phyloP scores from a whole-genome alignment of 2,113 vertebrate species.

The Trachemys scripta region DNA sequence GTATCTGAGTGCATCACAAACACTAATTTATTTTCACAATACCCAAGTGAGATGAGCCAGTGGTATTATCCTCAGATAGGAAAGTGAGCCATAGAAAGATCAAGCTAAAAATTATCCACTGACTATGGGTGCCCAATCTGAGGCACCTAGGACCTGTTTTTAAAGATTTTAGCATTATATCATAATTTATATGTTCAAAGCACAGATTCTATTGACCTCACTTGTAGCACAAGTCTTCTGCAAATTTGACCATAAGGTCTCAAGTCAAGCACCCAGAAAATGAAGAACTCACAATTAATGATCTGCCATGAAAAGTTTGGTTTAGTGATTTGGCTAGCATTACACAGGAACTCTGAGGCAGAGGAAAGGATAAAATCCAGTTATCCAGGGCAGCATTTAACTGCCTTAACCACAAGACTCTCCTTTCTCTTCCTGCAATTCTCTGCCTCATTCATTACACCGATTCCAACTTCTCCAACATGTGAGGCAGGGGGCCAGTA shows the following conservation, averaged over 20 bases:
- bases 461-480: neutral
- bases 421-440: neutral
- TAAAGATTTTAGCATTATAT: neutral
- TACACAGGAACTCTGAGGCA: neutral
- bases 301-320: neutral
- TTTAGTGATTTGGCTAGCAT: neutral
- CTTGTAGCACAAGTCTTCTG: neutral
- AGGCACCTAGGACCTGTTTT: neutral
- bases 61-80: neutral
- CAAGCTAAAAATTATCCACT: neutral
- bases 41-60: neutral
- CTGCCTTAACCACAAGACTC: neutral
- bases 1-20: neutral
- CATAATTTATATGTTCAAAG: neutral
- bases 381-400: neutral
- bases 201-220: neutral
- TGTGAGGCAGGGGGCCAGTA: neutral
- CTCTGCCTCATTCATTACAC: accelerated
- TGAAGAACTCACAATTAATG: neutral
- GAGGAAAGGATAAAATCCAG: neutral
- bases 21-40: neutral
- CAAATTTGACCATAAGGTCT: neutral
- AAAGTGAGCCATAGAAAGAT: neutral
- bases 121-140: neutral
- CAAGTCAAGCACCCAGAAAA: neutral